Evolutionary conservation across 2,113 vertebrate genomes (phyloP), one percentile per base, ranked within the genome.

Genomic region (Corythaeola cristata): DNA sequence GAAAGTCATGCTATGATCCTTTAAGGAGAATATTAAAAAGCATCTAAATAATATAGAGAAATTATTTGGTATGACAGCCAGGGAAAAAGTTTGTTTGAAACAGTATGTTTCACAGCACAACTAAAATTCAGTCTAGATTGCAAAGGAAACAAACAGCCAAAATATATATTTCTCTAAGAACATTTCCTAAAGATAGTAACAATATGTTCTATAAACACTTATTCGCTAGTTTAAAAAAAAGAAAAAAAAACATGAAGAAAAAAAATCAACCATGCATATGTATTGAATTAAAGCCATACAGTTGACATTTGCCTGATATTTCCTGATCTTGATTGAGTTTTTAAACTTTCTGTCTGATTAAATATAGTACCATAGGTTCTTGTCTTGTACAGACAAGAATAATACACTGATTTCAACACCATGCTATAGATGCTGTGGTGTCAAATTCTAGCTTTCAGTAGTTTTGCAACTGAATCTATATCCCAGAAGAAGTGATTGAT

Each of bases 341-440:
- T 89, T 74, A 89, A 89, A 85, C 30, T 90, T 86, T 41, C 47
- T 63, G 64, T 93, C 73, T 83, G 85, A 68, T 92, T 92, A 92
- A 89, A 44, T 93, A 53, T n/a, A 90, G 68, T 75, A 67, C 53
- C 49, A 18, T n/a, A 53, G 37, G 33, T 86, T 86, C 68, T 86
- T 86, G 75, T 83, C 75, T 75, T 86, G 60, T 53, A 77, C 35
- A 58, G 83, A 63, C 52, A 72, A 90, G 5, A 80, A 45, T 63
- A 63, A 59, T 35, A 44, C 24, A 27, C 33, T 52, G 39, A 63
- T 92, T 86, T 93, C 86, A 96, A 21, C 76, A 72, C 68, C 5
- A 1, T 50, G 39, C 56, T 72, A 2, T 56, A 63, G 73, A 41
- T 93, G 73, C 32, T 75, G 59, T 60, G 21, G 55, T 93, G 64